Percentiles rank a stretch among this genome's conserved stretches.
phyloP scores from a whole-genome alignment of 2,113 vertebrate genomes.

The Cyprinus carpio region DNA sequence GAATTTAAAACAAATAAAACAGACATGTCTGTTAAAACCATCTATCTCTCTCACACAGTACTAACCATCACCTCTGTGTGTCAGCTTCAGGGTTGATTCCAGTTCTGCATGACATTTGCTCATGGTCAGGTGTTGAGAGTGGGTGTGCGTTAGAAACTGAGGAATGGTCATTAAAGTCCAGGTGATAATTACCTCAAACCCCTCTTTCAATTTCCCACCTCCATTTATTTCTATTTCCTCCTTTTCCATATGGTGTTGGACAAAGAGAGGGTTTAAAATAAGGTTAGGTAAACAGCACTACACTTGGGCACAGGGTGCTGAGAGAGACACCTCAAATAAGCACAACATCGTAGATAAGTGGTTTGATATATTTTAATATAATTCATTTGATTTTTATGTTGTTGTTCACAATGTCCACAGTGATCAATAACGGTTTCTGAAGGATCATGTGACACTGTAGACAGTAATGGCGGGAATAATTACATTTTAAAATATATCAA shows the following conservation, averaged over 20 bases:
- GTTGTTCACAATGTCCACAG: too few species aligned
- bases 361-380: not conserved
- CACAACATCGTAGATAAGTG: too few species aligned
- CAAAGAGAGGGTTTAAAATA: constrained; percentile 15
- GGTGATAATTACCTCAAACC: constrained; percentile 48
- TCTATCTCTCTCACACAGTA: not conserved
- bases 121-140: constrained; percentile 23
- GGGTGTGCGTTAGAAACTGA: not conserved
- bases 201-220: not conserved
- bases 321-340: not conserved
- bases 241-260: constrained; percentile 46
- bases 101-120: constrained; percentile 15
- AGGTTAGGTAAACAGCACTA: constrained; percentile 30
- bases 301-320: not conserved
- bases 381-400: not conserved
- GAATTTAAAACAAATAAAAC: not conserved
- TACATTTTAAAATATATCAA: too few species aligned
- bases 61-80: too few species aligned
- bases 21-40: too few species aligned
- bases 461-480: too few species aligned
- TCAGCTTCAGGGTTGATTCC: not conserved
- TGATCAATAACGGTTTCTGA: not conserved
- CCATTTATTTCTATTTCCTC: not conserved
- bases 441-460: too few species aligned
- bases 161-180: constrained; percentile 50